Base-by-base conservation (phyloP, 2,113 vertebrate genomes). In the Paralichthys olivaceus region DNA sequence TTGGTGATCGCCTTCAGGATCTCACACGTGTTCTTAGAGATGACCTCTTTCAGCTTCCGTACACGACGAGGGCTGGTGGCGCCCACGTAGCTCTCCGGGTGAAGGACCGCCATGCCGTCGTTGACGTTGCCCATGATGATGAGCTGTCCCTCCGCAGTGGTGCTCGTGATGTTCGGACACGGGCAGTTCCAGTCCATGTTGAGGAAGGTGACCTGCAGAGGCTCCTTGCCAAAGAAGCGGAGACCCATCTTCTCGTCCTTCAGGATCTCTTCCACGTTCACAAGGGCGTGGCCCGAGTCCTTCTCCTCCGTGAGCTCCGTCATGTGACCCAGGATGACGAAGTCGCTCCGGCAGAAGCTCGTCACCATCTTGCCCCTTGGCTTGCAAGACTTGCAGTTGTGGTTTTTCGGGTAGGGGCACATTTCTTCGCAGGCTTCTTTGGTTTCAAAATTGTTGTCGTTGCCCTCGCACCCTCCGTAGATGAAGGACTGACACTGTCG, bases 201-300 rank as follows among this genome's bases (percentile, higher is more conserved):
- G 22, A 97, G 89, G 83, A 99, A 94, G 0, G 97, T 98, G 86
- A 99, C 95, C 90, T 99, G 97, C 9, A 99, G 92, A 0, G 97
- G 96, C 78, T 99, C 96, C 76, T 88, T 95, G 68, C 97, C 97
- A 69, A 99, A 93, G 92, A 98, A 98, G 79, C 94, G 95, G 64
- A 99, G 96, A 53, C 98, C 98, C 97, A 99, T 99, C 94, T 98
- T 97, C 80, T 99, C 97, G 0, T 99, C 98, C 81, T 99, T 99
- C 6, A 99, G 93, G 43, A 99, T 96, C 90, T 99, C 97, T 1
- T 99, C 97, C 84, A 99, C 95, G 0, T 89, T 96, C 83, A 99
- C 94, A 12, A 98, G 94, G 17, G 97, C 98, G 0, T 95, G 96
- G 5, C 97, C 97, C 0, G 96, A 94, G 79, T 96, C 96, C 7